phyloP scores from a whole-genome alignment of 2,888 invertebrate genomes.

The Gibbula magus region DNA sequence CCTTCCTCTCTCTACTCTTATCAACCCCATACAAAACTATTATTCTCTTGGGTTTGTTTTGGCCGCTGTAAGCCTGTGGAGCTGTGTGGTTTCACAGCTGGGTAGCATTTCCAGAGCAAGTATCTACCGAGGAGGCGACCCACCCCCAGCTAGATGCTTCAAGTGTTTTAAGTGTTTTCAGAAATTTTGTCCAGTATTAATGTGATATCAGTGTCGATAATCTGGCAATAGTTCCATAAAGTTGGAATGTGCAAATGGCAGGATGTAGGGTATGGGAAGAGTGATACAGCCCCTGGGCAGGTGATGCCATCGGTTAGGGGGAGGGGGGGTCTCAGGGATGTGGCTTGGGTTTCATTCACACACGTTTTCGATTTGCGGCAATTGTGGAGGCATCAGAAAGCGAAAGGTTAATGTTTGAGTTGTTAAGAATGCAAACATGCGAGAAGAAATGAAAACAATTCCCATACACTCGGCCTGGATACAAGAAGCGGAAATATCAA shows the following conservation, averaged over 20 bases:
- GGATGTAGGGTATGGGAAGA: conserved; percentile 9
- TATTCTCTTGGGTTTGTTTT: conserved; percentile 25
- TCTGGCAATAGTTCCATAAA: background rate
- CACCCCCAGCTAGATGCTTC: conserved; percentile 6
- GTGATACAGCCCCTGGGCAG: background rate
- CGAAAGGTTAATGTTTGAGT: conserved; percentile 16
- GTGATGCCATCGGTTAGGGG: background rate
- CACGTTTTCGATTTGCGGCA: conserved; percentile 22
- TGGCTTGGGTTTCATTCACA: background rate
- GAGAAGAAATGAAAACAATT: conserved; percentile 19
- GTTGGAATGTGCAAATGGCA: conserved; percentile 1
- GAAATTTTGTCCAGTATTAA: conserved; percentile 11
- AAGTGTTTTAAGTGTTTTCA: conserved; percentile 19
- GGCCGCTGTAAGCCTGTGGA: conserved; percentile 1
- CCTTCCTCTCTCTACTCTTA: conserved; percentile 6
- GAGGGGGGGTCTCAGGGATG: background rate
- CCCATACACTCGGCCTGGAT: background rate
- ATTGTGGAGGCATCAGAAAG: conserved; percentile 3
- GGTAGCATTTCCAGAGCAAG: conserved; percentile 9
- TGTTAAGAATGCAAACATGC: conserved; percentile 20
- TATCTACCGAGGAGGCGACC: background rate
- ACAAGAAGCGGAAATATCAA: background rate
- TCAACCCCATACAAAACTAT: conserved; percentile 18
- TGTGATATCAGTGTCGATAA: background rate
- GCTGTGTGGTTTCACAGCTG: background rate